Evolutionary conservation across 2,888 invertebrate species (phyloP).

Genomic region (Spilosoma lubricipeda): DNA sequence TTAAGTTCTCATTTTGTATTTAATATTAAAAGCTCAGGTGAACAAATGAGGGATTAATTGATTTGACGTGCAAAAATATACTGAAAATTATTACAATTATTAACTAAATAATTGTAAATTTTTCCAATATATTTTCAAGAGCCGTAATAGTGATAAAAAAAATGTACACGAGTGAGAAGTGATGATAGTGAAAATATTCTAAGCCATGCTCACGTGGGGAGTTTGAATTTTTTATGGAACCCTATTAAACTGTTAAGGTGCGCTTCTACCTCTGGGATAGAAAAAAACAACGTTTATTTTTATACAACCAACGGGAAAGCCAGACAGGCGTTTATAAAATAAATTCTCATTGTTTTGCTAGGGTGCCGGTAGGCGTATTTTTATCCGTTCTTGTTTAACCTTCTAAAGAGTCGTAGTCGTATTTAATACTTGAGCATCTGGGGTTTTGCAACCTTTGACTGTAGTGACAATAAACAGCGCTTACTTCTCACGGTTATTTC

Average conservation of each 20-base stretch:
- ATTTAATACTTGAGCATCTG: slow-evolving; percentile 65
- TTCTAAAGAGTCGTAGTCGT: slow-evolving; percentile 60
- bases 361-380: slow-evolving; percentile 60
- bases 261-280: slow-evolving; percentile 52
- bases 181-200: slow-evolving; percentile 32
- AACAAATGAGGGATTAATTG: too few relatives aligned
- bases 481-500: slow-evolving; percentile 24
- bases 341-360: slow-evolving; percentile 66
- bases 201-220: slow-evolving; percentile 31
- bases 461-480: slow-evolving; percentile 32
- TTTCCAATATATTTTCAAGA: background rate
- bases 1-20: too few relatives aligned
- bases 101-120: too few relatives aligned
- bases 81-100: too few relatives aligned
- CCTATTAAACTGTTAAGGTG: slow-evolving; percentile 58
- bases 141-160: background rate
- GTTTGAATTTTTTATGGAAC: slow-evolving; percentile 47
- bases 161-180: slow-evolving; percentile 14
- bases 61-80: too few relatives aligned
- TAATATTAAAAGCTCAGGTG: too few relatives aligned
- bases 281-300: slow-evolving; percentile 70
- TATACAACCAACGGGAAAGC: slow-evolving; percentile 66
- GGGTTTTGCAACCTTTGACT: slow-evolving; percentile 47
- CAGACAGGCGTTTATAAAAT: slow-evolving; percentile 68
- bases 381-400: slow-evolving; percentile 69